Conservation (phyloP, 30 jellyfish, hydroid and myxozoan genomes). For the Aurelia aurita region DNA sequence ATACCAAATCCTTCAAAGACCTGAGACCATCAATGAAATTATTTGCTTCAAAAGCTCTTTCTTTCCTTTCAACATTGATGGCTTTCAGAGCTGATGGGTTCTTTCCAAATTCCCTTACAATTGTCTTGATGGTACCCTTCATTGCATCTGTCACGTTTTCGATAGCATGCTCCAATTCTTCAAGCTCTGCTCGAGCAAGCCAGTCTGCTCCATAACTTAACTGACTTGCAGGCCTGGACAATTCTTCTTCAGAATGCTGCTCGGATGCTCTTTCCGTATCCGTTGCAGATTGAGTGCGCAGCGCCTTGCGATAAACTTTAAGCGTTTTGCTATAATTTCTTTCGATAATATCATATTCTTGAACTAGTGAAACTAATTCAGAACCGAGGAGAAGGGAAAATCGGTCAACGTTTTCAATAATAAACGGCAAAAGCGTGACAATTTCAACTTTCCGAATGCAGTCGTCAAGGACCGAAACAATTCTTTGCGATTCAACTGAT, state of each 20-base stretch:
- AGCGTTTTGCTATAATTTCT: slow-evolving; percentile 38
- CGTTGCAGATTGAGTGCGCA: slow-evolving; percentile 1
- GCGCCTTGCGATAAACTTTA: slow-evolving; percentile 39
- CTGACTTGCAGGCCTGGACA: slow-evolving; percentile 51
- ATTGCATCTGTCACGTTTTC: slow-evolving; percentile 30
- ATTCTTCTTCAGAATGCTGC: not conserved
- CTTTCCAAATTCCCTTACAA: slow-evolving; percentile 74
- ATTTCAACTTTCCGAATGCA: slow-evolving; percentile 78
- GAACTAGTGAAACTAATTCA: slow-evolving; percentile 43
- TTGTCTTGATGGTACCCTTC: slow-evolving; percentile 48
- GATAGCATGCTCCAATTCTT: slow-evolving; percentile 29
- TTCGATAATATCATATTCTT: slow-evolving; percentile 70
- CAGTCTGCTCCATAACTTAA: slow-evolving; percentile 51
- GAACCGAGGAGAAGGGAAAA: slow-evolving; percentile 78
- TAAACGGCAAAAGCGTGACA: slow-evolving; percentile 86
- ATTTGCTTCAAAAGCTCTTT: slow-evolving; percentile 91
- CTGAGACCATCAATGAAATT: slow-evolving; percentile 56
- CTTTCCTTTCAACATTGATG: slow-evolving; percentile 75
- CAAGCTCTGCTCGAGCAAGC: slow-evolving; percentile 65
- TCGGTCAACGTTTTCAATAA: slow-evolving; percentile 80
- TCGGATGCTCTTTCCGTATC: not conserved
- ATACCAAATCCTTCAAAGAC: slow-evolving; percentile 67
- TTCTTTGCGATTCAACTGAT: slow-evolving; percentile 88
- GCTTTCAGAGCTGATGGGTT: slow-evolving; percentile 84
- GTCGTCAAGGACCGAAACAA: slow-evolving; percentile 81